Evolutionary conservation across 2,888 invertebrate species (phyloP).

Genomic region (Chelonus formosanus): DNA sequence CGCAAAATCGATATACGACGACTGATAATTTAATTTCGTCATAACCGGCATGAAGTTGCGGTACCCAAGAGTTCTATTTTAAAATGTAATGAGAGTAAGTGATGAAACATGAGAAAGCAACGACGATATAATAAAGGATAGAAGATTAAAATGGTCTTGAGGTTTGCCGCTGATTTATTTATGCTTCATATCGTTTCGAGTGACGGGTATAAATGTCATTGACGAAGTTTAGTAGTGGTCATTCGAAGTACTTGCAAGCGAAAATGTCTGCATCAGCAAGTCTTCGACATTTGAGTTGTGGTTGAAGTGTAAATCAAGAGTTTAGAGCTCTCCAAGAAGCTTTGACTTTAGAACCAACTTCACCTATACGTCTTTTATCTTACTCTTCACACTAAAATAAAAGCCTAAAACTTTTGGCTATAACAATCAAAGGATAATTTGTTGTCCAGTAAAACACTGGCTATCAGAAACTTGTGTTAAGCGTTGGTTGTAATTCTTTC

Average conservation of each 20-base stretch:
- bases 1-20: constrained; percentile 8
- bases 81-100: constrained; percentile 13
- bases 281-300: constrained; percentile 36
- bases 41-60: not conserved
- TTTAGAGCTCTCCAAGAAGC: not conserved
- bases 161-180: constrained; percentile 52
- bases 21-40: too few species aligned
- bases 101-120: constrained; percentile 14
- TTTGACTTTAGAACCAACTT: not conserved
- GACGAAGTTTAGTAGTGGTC: constrained; percentile 51
- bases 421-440: too few species aligned
- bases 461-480: too few species aligned
- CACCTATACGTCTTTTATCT: not conserved
- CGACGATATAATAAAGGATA: constrained; percentile 9
- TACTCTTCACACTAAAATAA: not conserved
- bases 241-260: constrained; percentile 23
- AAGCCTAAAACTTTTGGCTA: too few species aligned
- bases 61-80: not conserved
- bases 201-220: constrained; percentile 61
- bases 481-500: too few species aligned
- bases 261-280: constrained; percentile 39
- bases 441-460: too few species aligned
- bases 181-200: constrained; percentile 58
- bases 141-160: constrained; percentile 31
- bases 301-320: constrained; percentile 31